Conservation (phyloP, 2,797 vertebrate species). For the Anniella stebbinsi region DNA sequence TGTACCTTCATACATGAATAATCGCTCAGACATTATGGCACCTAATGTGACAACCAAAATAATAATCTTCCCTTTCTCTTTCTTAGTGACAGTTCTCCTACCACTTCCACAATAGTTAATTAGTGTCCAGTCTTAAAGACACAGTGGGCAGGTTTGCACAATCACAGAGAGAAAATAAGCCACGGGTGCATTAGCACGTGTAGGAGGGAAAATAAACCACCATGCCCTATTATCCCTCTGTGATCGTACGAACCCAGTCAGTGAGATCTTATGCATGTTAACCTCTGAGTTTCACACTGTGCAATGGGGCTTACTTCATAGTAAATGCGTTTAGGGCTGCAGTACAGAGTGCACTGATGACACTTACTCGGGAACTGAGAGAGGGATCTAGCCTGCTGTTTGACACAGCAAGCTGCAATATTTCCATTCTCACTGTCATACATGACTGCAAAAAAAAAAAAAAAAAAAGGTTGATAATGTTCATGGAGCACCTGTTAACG, state of each 20-base stretch:
- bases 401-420: background rate
- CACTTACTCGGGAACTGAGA: background rate
- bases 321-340: background rate
- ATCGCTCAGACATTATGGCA: background rate
- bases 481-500: background rate
- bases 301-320: background rate
- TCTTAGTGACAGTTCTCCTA: background rate
- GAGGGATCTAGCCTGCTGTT: background rate
- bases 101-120: background rate
- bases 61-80: background rate
- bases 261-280: background rate
- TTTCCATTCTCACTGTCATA: background rate
- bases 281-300: too few relatives aligned
- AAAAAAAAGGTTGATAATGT: background rate
- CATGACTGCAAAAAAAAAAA: background rate
- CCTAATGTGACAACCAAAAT: background rate
- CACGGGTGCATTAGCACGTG: too few relatives aligned
- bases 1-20: background rate
- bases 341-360: background rate
- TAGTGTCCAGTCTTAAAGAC: background rate
- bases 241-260: background rate
- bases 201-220: too few relatives aligned
- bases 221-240: too few relatives aligned
- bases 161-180: too few relatives aligned
- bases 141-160: background rate